Percentiles rank a stretch among this genome's conserved stretches.
Conservation (phyloP, 2,797 vertebrate species). For the Silurus lanzhouensis region DNA sequence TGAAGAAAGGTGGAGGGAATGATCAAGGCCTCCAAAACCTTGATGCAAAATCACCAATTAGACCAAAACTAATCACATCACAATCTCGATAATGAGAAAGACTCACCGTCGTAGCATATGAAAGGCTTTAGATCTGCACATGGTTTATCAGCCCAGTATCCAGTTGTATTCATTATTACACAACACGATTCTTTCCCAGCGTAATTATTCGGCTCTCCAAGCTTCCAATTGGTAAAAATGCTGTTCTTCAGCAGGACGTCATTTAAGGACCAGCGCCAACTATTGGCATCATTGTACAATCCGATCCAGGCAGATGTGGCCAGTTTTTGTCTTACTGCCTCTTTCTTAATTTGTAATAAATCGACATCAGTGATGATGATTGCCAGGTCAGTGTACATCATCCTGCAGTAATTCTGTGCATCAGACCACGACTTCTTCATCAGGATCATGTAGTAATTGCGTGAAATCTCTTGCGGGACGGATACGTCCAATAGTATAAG, state of each 20-base stretch:
- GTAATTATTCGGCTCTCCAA: background rate
- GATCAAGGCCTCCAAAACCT: no score
- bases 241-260: background rate
- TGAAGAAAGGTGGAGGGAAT: no score
- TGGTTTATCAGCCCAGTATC: accelerated
- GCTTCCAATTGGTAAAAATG: accelerated
- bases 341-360: background rate
- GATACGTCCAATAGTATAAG: background rate
- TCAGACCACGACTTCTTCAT: accelerated
- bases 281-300: background rate
- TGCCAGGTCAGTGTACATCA: constrained; percentile 16
- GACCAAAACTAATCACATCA: no score
- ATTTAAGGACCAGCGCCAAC: constrained; percentile 30
- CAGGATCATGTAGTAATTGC: constrained; percentile 1
- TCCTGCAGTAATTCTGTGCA: constrained; percentile 30
- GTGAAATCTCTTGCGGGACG: background rate
- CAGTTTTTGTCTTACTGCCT: accelerated
- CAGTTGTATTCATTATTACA: accelerated
- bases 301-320: background rate
- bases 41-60: no score
- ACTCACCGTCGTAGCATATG: constrained; percentile 24
- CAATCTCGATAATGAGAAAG: no score
- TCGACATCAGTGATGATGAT: background rate
- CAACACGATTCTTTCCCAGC: background rate
- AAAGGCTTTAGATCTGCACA: background rate